phyloP scores from a whole-genome alignment of 2,888 invertebrate genomes.

The Rhogogaster chlorosoma region DNA sequence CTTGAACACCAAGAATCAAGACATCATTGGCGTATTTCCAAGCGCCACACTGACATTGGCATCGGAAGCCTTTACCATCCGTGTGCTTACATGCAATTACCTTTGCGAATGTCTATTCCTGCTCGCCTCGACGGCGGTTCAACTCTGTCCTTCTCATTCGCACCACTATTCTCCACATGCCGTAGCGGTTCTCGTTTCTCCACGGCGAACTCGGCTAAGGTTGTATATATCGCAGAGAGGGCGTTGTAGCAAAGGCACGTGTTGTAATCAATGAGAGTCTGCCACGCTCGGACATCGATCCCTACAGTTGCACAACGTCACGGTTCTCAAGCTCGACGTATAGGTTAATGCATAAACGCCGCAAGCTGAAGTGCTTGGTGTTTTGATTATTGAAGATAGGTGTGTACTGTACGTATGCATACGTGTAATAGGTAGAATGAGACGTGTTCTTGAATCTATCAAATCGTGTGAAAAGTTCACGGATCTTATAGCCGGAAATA shows the following conservation, averaged over 20 bases:
- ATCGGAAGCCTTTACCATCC: slow-evolving; percentile 32
- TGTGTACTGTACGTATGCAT: background rate
- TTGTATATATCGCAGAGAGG: background rate
- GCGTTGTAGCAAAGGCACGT: slow-evolving; percentile 43
- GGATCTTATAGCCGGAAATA: background rate
- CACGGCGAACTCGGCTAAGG: slow-evolving; percentile 22
- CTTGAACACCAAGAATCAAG: background rate
- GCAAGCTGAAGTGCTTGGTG: slow-evolving; percentile 39
- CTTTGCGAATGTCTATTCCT: slow-evolving; percentile 22
- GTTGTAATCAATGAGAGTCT: slow-evolving; percentile 47
- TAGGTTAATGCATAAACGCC: slow-evolving; percentile 48
- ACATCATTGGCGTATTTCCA: slow-evolving; percentile 18
- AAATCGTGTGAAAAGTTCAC: slow-evolving; percentile 29
- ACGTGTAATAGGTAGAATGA: background rate
- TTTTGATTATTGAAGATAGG: slow-evolving; percentile 39
- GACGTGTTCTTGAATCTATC: slow-evolving; percentile 17
- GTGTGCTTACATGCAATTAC: slow-evolving; percentile 46
- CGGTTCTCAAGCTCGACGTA: slow-evolving; percentile 41
- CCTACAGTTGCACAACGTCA: slow-evolving; percentile 41
- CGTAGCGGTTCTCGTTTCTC: slow-evolving; percentile 1
- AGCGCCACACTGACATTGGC: slow-evolving; percentile 34
- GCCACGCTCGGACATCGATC: slow-evolving; percentile 46
- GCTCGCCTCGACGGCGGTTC: slow-evolving; percentile 3
- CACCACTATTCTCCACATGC: slow-evolving; percentile 1
- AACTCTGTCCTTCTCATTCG: slow-evolving; percentile 31